Evolutionary conservation across 2,888 invertebrate genomes (phyloP), one percentile per base, ranked within the genome.

Genomic region (Euclidia mi): DNA sequence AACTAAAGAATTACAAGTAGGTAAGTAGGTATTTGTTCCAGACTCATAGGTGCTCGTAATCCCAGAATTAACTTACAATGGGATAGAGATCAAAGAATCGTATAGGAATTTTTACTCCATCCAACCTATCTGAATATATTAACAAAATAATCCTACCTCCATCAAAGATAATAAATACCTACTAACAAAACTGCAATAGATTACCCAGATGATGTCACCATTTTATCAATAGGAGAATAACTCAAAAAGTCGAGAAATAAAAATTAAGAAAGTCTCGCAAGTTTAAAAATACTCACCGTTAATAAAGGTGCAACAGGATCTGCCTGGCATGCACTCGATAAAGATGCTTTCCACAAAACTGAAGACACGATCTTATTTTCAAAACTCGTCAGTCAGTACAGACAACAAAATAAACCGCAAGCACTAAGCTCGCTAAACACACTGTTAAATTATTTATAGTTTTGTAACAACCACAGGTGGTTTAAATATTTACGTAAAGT

Each of bases 271-370:
- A 58, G 48, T 18, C 46, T 56, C 56, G 43, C 45, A 48, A 62
- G 53, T 74, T 78, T 76, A 82, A 86, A 86, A 82, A 84, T 82
- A 89, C 92, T 91, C 79, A 93, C 93, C 90, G 87, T 86, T 88
- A 85, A 78, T 86, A 84, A 86, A 91, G 88, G 85, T 91, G 90
- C 90, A 91, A 91, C 92, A 91, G 92, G 92, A 92, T 89, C 85
- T 76, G 77, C 79, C 79, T 85, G 81, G 78, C 81, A 81, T 87
- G 84, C 90, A 90, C 89, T 84, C 83, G 79, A 79, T 81, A 81
- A 80, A 78, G 82, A 82, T 86, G 84, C 85, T 91, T 91, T 91
- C 84, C 90, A 92, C 91, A 85, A 91, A 91, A 89, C 77, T 84
- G 72, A 84, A 86, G 78, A 84, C 85, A 86, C 87, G 75, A 83